A percentile compares a stretch with the other conserved stretches of the same genome.
Conservation (phyloP, 2,888 invertebrate species). For the Prosopocoilus inquinatus region DNA sequence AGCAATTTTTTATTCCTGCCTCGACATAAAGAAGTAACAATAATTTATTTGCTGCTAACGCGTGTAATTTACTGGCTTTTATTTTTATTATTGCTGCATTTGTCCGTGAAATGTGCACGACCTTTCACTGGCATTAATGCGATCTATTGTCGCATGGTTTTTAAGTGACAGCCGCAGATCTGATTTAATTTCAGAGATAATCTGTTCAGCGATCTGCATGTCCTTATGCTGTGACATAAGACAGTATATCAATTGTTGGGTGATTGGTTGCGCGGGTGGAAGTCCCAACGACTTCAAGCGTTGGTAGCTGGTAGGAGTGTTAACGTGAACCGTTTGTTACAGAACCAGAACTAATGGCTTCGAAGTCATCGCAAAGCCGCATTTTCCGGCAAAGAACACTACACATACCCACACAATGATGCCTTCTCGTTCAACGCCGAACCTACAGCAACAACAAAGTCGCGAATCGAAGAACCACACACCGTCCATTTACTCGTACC, state of each 20-base stretch:
- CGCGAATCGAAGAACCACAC: slow-evolving; percentile 35
- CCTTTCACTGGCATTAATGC: no score
- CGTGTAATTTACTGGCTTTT: no score
- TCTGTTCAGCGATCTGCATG: neutral
- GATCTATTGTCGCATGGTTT: no score
- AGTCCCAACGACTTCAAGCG: neutral
- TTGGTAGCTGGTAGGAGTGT: neutral
- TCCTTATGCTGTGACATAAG: neutral
- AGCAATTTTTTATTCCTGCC: no score
- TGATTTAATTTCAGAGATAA: neutral
- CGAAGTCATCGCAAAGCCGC: slow-evolving; percentile 31
- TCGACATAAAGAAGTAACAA: no score
- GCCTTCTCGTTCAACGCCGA: slow-evolving; percentile 53
- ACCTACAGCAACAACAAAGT: slow-evolving; percentile 41
- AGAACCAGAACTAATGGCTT: slow-evolving; percentile 42
- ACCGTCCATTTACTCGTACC: slow-evolving; percentile 39
- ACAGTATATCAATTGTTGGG: neutral
- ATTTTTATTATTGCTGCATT: no score
- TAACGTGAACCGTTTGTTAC: slow-evolving; percentile 23
- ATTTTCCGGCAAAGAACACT: slow-evolving; percentile 23
- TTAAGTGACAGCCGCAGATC: no score
- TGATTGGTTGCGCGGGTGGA: slow-evolving; percentile 1
- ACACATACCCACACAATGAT: slow-evolving; percentile 43
- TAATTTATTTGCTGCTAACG: no score
- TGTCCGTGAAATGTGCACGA: no score